Percentiles rank a stretch among this genome's conserved stretches.
Evolutionary conservation across 2,888 invertebrate species (phyloP).

Genomic region (Hedya salicella): DNA sequence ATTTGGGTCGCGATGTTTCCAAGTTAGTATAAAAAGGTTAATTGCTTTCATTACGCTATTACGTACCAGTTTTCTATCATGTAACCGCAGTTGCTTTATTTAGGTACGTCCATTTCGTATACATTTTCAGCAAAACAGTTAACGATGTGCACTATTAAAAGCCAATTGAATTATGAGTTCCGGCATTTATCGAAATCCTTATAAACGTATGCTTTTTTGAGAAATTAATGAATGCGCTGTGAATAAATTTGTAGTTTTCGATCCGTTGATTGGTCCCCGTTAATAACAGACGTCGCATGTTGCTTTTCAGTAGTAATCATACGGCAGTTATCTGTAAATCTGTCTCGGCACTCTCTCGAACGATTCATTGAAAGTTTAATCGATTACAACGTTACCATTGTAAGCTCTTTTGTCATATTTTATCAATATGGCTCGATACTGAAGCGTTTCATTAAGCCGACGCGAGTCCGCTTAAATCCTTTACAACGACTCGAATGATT

Average conservation of each 20-base stretch:
- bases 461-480: not conserved
- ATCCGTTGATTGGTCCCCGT: conserved; percentile 70
- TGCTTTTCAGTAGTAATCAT: conserved; percentile 55
- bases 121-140: conserved; percentile 17
- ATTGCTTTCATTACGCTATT: conserved; percentile 48
- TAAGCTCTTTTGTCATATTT: not conserved
- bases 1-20: conserved; percentile 49
- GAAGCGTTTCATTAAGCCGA: not conserved
- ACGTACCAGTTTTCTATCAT: conserved; percentile 41
- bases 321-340: conserved; percentile 47
- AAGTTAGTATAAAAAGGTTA: conserved; percentile 46
- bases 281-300: conserved; percentile 66
- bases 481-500: not conserved
- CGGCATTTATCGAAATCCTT: conserved; percentile 39
- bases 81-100: conserved; percentile 16
- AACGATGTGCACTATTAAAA: conserved; percentile 23
- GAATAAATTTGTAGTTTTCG: conserved; percentile 66
- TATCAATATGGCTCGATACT: not conserved
- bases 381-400: not conserved
- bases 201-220: conserved; percentile 16
- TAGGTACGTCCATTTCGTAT: not conserved
- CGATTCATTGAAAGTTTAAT: conserved; percentile 30
- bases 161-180: conserved; percentile 27
- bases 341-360: conserved; percentile 31
- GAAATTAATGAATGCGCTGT: conserved; percentile 49